Evolutionary conservation across 2,888 invertebrate genomes (phyloP), one percentile per base, ranked within the genome.

Genomic region (Seira ritae): DNA sequence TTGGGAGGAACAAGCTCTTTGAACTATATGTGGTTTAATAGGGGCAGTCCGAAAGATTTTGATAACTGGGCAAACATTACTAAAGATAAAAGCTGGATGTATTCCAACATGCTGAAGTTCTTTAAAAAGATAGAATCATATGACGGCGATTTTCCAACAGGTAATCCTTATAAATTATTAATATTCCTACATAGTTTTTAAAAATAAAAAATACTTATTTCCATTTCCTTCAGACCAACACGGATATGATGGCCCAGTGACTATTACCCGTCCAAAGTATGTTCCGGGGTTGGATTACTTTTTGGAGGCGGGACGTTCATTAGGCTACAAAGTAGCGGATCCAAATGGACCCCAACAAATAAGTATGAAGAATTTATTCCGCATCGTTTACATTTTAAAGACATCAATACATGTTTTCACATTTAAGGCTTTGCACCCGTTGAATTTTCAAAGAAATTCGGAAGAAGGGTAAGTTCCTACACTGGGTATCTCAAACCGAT

Each of bases 331-430:
- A 10, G 68, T 71, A 6, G 42, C 37, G n/a, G 86, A 84, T 46
- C 72, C 86, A 4, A 86, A 86, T 82, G 84, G 84, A 8, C 84
- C 83, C 1, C 85, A 85, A 50, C 15, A 10, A 66, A 66, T 67
- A 15, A 80, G 85, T 74, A 72, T n/a, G 20, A 19, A 50, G 37
- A 12, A 31, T 66, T 6, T 3, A 23, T 20, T 66, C n/a, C 31
- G 37, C 31, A 15, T 66, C 4, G 4, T 23, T 50, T 10, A 46
- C 15, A 70, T 70, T 15, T 71, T 71, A 10, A 50, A 24, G 2
- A n/a, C n/a, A n/a, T n/a, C n/a, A 12, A 50, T 2, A 15, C 50
- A 12, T 37, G 17, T 68, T 76, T 23, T 20, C 23, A 12, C 24
- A n/a, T n/a, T n/a, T n/a, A n/a, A 82, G 77, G 79, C 23, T 79